phyloP scores from a whole-genome alignment of 2,797 vertebrate species.

The Chlorospingus semifuscus region DNA sequence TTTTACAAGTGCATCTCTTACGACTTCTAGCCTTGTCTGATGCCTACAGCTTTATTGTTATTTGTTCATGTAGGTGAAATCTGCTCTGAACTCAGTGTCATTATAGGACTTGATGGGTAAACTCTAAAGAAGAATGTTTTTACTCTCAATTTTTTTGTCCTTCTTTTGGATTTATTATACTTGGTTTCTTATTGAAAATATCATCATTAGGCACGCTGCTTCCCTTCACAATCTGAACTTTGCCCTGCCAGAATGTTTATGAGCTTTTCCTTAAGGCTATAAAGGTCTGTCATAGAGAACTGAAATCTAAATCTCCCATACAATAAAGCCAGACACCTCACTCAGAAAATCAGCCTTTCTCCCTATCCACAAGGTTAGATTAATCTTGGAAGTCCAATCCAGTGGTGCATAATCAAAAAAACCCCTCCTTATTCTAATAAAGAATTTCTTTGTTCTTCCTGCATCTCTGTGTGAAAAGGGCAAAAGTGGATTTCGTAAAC shows the following conservation, averaged over 20 bases:
- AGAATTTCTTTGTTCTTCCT: background rate
- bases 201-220: background rate
- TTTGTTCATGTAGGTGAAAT: background rate
- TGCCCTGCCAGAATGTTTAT: background rate
- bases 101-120: background rate
- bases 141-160: background rate
- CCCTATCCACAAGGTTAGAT: background rate
- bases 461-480: background rate
- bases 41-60: background rate
- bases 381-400: background rate
- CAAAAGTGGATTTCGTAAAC: background rate
- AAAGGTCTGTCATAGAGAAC: background rate
- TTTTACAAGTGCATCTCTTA: background rate
- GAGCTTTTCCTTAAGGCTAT: background rate
- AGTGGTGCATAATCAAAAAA: background rate
- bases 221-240: background rate
- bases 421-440: background rate
- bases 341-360: background rate
- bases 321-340: background rate
- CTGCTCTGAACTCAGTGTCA: background rate
- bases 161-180: background rate
- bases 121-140: background rate
- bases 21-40: background rate
- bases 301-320: background rate
- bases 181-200: background rate